Evolutionary conservation across 2,888 invertebrate species (phyloP).

Genomic region (Tryphoninae sp.): DNA sequence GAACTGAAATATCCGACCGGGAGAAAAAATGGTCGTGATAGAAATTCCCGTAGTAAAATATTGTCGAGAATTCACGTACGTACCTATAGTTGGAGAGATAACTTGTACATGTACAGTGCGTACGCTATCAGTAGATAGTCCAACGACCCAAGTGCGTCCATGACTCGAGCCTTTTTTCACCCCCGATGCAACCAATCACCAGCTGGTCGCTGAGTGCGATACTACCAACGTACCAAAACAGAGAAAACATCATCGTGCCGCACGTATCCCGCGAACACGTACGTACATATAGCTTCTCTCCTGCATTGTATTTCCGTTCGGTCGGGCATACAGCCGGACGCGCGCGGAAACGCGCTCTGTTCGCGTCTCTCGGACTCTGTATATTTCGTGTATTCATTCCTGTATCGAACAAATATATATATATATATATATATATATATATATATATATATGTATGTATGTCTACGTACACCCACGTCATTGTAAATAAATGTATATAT

Average conservation of each 20-base stretch:
- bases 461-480: too few species aligned
- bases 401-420: constrained; percentile 4
- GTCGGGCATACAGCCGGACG: constrained; percentile 36
- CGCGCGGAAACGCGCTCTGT: constrained; percentile 51
- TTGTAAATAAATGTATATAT: constrained; percentile 1
- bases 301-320: constrained; percentile 61
- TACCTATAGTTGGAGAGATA: too few species aligned
- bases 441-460: constrained; percentile 8
- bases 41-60: neutral
- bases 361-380: constrained; percentile 11
- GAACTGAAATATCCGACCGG: too few species aligned
- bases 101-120: neutral
- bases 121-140: neutral
- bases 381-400: constrained; percentile 5
- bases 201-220: neutral
- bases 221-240: constrained; percentile 10
- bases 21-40: neutral
- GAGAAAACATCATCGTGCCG: constrained; percentile 23
- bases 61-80: too few species aligned
- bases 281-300: constrained; percentile 44
- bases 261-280: constrained; percentile 62
- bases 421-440: constrained; percentile 9
- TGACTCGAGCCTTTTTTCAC: too few species aligned
- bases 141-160: neutral
- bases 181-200: too few species aligned